Evolutionary conservation across 2,888 invertebrate species (phyloP).

Genomic region (Drosophila parthenogenetica): DNA sequence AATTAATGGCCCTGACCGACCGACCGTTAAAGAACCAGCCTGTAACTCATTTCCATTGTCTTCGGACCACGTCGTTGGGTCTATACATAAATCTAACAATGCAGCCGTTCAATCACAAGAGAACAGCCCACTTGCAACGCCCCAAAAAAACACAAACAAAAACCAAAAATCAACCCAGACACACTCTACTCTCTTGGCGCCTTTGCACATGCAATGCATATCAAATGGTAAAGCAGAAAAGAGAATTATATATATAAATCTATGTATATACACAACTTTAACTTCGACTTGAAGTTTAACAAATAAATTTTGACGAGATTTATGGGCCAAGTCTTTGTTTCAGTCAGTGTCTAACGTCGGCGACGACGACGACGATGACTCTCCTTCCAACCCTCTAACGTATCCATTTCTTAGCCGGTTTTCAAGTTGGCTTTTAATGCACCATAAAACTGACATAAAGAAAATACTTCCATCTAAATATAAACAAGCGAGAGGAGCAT

Average conservation of each 20-base stretch:
- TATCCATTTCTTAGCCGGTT: slow-evolving; percentile 34
- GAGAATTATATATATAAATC: slow-evolving; percentile 12
- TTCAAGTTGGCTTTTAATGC: slow-evolving; percentile 64
- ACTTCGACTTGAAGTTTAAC: slow-evolving; percentile 61
- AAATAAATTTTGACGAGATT: slow-evolving; percentile 76
- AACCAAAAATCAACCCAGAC: background rate
- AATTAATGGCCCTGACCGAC: slow-evolving; percentile 51
- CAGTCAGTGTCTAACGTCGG: slow-evolving; percentile 36
- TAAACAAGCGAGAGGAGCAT: slow-evolving; percentile 59
- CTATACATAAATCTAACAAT: slow-evolving; percentile 70
- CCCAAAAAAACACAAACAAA: slow-evolving; percentile 7
- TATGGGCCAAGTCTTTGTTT: slow-evolving; percentile 60
- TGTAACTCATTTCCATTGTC: slow-evolving; percentile 46
- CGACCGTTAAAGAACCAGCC: slow-evolving; percentile 3
- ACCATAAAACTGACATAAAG: slow-evolving; percentile 65
- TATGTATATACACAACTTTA: slow-evolving; percentile 20
- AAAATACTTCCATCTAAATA: slow-evolving; percentile 77
- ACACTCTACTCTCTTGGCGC: slow-evolving; percentile 46
- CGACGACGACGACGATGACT: slow-evolving; percentile 13
- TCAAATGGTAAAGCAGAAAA: slow-evolving; percentile 45
- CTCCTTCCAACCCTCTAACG: slow-evolving; percentile 21
- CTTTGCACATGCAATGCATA: slow-evolving; percentile 70
- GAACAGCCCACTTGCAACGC: slow-evolving; percentile 44
- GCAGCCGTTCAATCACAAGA: slow-evolving; percentile 68
- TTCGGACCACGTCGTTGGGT: slow-evolving; percentile 25